phyloP scores from a whole-genome alignment of 1,140 invertebrate species.

The Diabrotica undecimpunctata region DNA sequence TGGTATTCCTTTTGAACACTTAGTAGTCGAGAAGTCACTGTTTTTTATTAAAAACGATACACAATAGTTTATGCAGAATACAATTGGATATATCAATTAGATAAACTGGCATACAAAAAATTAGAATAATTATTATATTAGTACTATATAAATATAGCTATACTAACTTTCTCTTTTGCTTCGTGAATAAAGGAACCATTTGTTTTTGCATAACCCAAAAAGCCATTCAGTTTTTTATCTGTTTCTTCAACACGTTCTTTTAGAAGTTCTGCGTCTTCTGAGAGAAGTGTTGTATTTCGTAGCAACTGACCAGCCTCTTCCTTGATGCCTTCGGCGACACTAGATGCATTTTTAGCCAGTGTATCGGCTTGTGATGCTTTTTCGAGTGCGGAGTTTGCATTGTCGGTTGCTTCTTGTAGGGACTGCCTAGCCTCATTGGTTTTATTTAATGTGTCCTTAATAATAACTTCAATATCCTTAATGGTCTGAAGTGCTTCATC shows the following conservation, averaged over 20 bases:
- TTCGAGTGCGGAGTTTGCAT: conserved; percentile 70
- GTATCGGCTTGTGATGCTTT: conserved; percentile 72
- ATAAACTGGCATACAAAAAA: too few relatives aligned
- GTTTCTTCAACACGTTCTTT: conserved; percentile 67
- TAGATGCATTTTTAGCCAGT: conserved; percentile 67
- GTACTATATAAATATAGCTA: background rate
- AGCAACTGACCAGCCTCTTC: conserved; percentile 73
- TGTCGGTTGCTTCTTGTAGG: conserved; percentile 68
- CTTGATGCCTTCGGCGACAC: conserved; percentile 72
- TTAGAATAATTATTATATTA: too few relatives aligned
- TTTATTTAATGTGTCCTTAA: conserved; percentile 56
- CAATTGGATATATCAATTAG: too few relatives aligned
- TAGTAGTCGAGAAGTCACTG: too few relatives aligned
- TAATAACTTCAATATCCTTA: conserved; percentile 54
- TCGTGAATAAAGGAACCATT: conserved; percentile 71
- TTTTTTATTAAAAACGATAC: too few relatives aligned
- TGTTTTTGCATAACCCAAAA: conserved; percentile 67
- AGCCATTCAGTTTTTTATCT: conserved; percentile 61
- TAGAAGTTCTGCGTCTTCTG: conserved; percentile 72
- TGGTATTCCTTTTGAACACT: too few relatives aligned
- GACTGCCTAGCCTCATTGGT: conserved; percentile 68
- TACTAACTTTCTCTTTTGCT: conserved; percentile 60
- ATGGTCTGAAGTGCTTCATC: conserved; percentile 61
- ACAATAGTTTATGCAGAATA: too few relatives aligned
- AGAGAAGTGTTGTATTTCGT: conserved; percentile 66